phyloP scores from a whole-genome alignment of 2,113 vertebrate genomes.

The Xyliphius kryptos region DNA sequence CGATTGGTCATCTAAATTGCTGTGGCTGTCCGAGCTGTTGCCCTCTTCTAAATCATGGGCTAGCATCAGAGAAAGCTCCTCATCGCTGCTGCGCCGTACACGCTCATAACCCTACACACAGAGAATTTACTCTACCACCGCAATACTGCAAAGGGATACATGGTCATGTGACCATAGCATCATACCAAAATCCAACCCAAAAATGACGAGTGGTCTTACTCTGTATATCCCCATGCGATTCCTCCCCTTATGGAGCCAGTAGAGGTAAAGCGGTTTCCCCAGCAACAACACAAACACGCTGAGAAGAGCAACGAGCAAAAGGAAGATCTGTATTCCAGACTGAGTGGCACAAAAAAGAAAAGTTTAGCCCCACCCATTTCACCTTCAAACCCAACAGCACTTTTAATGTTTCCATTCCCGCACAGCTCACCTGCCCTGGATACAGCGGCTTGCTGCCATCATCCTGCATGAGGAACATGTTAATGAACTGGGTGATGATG shows the following conservation, averaged over 20 bases:
- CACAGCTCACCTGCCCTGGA: constrained; percentile 73
- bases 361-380: too few relatives aligned
- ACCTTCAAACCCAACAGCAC: too few relatives aligned
- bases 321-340: constrained; percentile 74
- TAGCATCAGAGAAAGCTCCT: constrained; percentile 79
- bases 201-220: constrained; percentile 63
- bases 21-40: constrained; percentile 56
- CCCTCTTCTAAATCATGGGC: constrained; percentile 82
- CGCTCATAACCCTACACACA: constrained; percentile 77
- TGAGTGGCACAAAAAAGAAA: constrained; percentile 45
- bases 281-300: constrained; percentile 84
- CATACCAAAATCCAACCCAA: too few relatives aligned
- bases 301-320: constrained; percentile 73
- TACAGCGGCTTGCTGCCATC: constrained; percentile 62
- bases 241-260: constrained; percentile 79
- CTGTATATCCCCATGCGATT: constrained; percentile 73
- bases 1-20: constrained; percentile 58
- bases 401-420: too few relatives aligned
- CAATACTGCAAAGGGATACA: background rate
- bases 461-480: constrained; percentile 87
- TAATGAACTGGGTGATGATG: constrained; percentile 92
- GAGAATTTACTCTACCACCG: background rate
- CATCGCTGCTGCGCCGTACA: constrained; percentile 81
- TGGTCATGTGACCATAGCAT: background rate
- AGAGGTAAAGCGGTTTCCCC: constrained; percentile 87